Evolutionary conservation across 1,140 invertebrate species (phyloP).

Genomic region (Zaprionus kolodkinae): DNA sequence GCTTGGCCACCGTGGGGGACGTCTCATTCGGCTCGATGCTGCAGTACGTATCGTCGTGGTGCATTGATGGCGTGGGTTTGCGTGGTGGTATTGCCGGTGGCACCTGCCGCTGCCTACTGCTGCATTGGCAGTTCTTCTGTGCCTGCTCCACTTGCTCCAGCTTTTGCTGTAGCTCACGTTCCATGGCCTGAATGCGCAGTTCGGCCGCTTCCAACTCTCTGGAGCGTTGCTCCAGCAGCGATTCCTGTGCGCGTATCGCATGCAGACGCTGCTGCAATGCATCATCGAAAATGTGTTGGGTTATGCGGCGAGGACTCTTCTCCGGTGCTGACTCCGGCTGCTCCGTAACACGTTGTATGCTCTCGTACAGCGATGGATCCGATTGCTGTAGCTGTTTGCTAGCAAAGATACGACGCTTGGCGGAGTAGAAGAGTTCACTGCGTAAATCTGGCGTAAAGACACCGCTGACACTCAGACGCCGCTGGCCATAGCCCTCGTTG

Average conservation of each 20-base stretch:
- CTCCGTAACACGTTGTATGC: constrained; percentile 51
- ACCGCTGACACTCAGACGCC: constrained; percentile 65
- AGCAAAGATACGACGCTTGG: constrained; percentile 59
- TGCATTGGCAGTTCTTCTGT: constrained; percentile 22
- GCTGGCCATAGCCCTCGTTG: constrained; percentile 68
- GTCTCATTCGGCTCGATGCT: constrained; percentile 80
- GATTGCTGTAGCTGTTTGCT: constrained; percentile 56
- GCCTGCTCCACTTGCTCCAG: constrained; percentile 34
- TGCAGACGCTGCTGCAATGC: constrained; percentile 69
- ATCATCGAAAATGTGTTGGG: constrained; percentile 69
- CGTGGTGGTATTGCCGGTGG: constrained; percentile 58
- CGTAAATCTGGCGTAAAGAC: constrained; percentile 75
- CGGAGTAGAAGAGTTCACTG: constrained; percentile 72
- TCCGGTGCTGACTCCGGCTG: not conserved
- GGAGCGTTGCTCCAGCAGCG: constrained; percentile 83
- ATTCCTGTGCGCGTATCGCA: constrained; percentile 70
- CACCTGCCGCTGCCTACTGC: constrained; percentile 13
- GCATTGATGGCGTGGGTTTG: constrained; percentile 31
- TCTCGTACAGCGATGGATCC: constrained; percentile 77
- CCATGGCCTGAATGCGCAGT: constrained; percentile 57
- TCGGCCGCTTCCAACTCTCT: constrained; percentile 66
- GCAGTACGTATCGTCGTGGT: constrained; percentile 78
- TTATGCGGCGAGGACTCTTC: constrained; percentile 49
- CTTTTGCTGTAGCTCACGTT: constrained; percentile 54
- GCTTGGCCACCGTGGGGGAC: constrained; percentile 76